Evolutionary conservation across 2,113 vertebrate genomes (phyloP), one percentile per base, ranked within the genome.

Genomic region (Phocoena sinus): DNA sequence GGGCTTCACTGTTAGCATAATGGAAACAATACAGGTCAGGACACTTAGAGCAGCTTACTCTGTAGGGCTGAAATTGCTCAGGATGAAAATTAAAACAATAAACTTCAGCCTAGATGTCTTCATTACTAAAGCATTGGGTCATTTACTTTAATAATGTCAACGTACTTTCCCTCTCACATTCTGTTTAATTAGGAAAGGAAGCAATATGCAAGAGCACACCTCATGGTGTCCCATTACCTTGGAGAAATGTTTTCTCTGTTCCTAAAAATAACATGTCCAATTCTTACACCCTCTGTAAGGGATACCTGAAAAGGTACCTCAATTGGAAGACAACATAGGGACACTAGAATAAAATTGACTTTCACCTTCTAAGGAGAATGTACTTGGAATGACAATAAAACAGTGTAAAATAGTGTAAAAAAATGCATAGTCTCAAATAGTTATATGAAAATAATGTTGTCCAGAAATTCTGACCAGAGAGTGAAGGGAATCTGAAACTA

Each of bases 21-120:
- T 91, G 79, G 11, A 56, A 98, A 98, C 1, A 83, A 97, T 41
- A 44, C 71, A 70, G 89, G 62, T 58, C 85, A 97, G 93, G 91
- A 93, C 98, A 91, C 94, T 93, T 94, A 92, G 94, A 98, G 77
- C 85, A 98, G 96, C 94, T 62, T 97, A 68, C 76, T 98, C 95
- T 92, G 95, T 95, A 94, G 31, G 58, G 17, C 96, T 98, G 58
- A 33, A 95, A 96, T 97, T 98, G 94, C 96, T 98, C 94, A 96
- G 96, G 97, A 98, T 98, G 98, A 98, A 98, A 98, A 98, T 98
- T 98, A 98, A 99, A 98, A 98, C 97, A 98, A 98, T 98, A 98
- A 98, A 98, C 97, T 98, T 98, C 91, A 92, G 76, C 93, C 91
- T 97, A 94, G 97, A 97, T 98, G 95, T 98, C 98, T 98, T 98